Percentiles rank a stretch among this genome's conserved stretches.
Conservation (phyloP, 2,888 invertebrate genomes). For the Arenicola marina region DNA sequence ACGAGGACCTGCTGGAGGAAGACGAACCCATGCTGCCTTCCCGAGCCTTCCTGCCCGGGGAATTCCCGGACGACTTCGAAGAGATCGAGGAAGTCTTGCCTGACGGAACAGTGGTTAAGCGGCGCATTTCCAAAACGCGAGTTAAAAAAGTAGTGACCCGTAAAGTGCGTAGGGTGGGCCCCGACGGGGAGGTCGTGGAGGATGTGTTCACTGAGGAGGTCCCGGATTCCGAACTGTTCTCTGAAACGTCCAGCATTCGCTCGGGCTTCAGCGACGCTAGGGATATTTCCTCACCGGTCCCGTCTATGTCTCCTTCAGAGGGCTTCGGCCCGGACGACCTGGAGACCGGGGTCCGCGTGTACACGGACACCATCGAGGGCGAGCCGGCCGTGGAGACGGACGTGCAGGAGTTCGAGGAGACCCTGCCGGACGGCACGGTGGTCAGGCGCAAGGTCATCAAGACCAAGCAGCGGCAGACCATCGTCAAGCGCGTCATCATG, state of each 20-base stretch:
- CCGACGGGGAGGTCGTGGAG: conserved; percentile 15
- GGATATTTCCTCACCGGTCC: conserved; percentile 3
- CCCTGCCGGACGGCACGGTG: conserved; percentile 36
- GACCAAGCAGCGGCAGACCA: conserved; percentile 45
- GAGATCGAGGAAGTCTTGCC: not conserved
- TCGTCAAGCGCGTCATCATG: conserved; percentile 37
- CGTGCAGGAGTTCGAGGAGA: conserved; percentile 39
- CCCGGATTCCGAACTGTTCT: conserved; percentile 6
- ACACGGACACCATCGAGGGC: conserved; percentile 37
- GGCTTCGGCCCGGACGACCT: not conserved
- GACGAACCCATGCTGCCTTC: no score
- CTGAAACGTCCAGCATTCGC: conserved; percentile 1
- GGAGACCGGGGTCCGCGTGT: conserved; percentile 18
- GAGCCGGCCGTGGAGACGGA: conserved; percentile 36
- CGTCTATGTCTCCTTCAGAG: conserved; percentile 2
- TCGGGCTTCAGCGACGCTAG: not conserved
- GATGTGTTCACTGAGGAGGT: conserved; percentile 17
- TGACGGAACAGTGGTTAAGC: conserved; percentile 4
- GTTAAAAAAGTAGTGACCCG: conserved; percentile 6
- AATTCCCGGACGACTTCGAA: not conserved
- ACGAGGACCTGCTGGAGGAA: no score
- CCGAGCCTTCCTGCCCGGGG: no score
- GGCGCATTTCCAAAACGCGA: not conserved
- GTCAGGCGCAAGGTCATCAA: conserved; percentile 44
- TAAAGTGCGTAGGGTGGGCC: conserved; percentile 13